phyloP scores from a whole-genome alignment of 30 jellyfish, hydroid and myxozoan species.

The Hydractinia echinata region DNA sequence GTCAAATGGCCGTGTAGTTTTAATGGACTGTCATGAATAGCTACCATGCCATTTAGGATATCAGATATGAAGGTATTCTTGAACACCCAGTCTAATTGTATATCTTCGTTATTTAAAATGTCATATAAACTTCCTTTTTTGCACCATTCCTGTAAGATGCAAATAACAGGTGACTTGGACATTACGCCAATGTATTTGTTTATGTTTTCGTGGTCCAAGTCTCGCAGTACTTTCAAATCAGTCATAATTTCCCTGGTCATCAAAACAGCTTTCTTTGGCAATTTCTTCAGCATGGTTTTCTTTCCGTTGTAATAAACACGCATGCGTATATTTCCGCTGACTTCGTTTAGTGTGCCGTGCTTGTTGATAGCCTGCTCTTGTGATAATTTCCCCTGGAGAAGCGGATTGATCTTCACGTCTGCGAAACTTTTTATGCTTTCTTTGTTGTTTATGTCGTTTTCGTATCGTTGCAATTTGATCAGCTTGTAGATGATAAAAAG shows the following conservation, averaged over 20 bases:
- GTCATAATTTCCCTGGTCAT: slow-evolving; percentile 31
- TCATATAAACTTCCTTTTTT: slow-evolving; percentile 45
- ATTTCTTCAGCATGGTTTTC: slow-evolving; percentile 26
- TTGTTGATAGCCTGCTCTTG: slow-evolving; percentile 4
- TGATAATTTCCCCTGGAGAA: not conserved
- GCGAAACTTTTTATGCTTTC: slow-evolving; percentile 13
- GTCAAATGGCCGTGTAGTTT: slow-evolving; percentile 42
- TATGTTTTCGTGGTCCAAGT: slow-evolving; percentile 24
- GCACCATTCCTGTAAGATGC: slow-evolving; percentile 35
- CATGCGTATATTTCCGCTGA: slow-evolving; percentile 5
- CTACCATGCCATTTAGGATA: slow-evolving; percentile 42
- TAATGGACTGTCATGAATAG: slow-evolving; percentile 49
- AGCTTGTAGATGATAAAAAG: not conserved
- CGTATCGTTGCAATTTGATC: slow-evolving; percentile 32
- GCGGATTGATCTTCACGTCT: slow-evolving; percentile 6
- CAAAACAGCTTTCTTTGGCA: slow-evolving; percentile 19
- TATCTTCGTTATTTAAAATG: slow-evolving; percentile 29
- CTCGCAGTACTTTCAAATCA: slow-evolving; percentile 43
- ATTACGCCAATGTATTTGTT: slow-evolving; percentile 28
- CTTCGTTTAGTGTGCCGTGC: slow-evolving; percentile 17
- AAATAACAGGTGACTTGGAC: slow-evolving; percentile 23
- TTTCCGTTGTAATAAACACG: slow-evolving; percentile 5
- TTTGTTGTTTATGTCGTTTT: slow-evolving; percentile 35
- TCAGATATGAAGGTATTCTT: slow-evolving; percentile 32
- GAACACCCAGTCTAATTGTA: slow-evolving; percentile 50